A percentile compares a stretch with the other conserved stretches of the same genome.
Evolutionary conservation across 2,113 vertebrate species (phyloP).

Genomic region (Erythrolamprus reginae): DNA sequence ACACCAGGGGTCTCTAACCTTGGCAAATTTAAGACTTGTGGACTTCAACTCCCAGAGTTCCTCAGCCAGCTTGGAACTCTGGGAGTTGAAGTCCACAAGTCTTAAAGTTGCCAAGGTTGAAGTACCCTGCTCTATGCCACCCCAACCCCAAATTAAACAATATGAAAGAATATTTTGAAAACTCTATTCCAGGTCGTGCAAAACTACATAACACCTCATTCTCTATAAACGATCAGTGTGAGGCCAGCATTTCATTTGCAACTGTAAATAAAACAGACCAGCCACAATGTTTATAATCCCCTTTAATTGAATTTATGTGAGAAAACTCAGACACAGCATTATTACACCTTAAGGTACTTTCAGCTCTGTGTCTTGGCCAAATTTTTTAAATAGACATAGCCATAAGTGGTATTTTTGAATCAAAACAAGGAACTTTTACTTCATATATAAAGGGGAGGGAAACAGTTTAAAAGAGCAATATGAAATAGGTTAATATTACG

Average conservation of each 20-base stretch:
- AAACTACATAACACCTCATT: conserved; percentile 40
- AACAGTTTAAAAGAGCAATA: conserved; percentile 23
- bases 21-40: too few species aligned
- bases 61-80: too few species aligned
- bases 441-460: background rate
- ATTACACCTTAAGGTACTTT: conserved; percentile 58
- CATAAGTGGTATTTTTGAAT: conserved; percentile 36
- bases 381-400: conserved; percentile 26
- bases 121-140: too few species aligned
- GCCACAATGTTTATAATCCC: conserved; percentile 67
- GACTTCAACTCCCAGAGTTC: too few species aligned
- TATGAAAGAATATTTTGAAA: conserved; percentile 57
- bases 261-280: conserved; percentile 68
- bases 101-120: too few species aligned
- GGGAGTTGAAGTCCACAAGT: too few species aligned
- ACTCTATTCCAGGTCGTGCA: conserved; percentile 21
- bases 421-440: conserved; percentile 20
- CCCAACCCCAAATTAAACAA: conserved; percentile 3
- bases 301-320: conserved; percentile 68
- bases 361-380: conserved; percentile 58
- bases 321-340: conserved; percentile 66
- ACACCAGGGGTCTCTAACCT: too few species aligned
- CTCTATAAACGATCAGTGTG: conserved; percentile 62
- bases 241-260: conserved; percentile 65
- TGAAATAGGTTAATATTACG: background rate